Evolutionary conservation across 2,113 vertebrate species (phyloP).

Genomic region (Steatornis caripensis): DNA sequence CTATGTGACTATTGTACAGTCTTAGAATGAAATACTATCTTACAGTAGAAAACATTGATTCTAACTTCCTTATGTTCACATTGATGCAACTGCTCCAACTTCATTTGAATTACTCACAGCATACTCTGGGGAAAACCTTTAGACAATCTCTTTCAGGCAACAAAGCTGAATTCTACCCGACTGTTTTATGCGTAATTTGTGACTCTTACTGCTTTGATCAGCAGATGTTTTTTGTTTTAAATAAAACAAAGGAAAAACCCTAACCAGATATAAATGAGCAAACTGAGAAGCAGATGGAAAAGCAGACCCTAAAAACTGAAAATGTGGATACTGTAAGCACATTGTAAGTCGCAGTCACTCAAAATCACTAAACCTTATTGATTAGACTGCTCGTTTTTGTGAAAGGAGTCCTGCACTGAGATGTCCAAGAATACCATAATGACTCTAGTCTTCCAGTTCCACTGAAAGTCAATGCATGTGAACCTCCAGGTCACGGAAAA

Average conservation of each 20-base stretch:
- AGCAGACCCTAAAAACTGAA: not conserved
- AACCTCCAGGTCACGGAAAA: not conserved
- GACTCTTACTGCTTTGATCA: not conserved
- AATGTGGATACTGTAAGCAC: not conserved
- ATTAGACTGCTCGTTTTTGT: not conserved
- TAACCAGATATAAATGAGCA: not conserved
- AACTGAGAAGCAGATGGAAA: not conserved
- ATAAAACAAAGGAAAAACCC: not conserved
- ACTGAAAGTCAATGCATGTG: not conserved
- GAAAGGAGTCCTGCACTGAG: not conserved
- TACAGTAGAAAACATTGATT: not conserved
- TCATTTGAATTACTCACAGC: not conserved
- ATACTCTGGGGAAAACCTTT: not conserved
- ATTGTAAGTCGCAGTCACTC: not conserved
- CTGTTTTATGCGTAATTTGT: not conserved
- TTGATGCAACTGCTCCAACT: not conserved
- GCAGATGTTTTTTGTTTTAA: not conserved
- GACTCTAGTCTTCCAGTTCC: not conserved
- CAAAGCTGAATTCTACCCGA: not conserved
- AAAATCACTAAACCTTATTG: not conserved
- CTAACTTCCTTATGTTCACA: not conserved
- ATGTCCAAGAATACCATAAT: not conserved
- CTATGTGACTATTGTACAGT: not conserved
- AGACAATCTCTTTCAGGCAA: not conserved
- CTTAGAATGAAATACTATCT: not conserved